Base-by-base conservation (phyloP, 53 echinoderm and acorn worm species). In the Apostichopus leukothele region DNA sequence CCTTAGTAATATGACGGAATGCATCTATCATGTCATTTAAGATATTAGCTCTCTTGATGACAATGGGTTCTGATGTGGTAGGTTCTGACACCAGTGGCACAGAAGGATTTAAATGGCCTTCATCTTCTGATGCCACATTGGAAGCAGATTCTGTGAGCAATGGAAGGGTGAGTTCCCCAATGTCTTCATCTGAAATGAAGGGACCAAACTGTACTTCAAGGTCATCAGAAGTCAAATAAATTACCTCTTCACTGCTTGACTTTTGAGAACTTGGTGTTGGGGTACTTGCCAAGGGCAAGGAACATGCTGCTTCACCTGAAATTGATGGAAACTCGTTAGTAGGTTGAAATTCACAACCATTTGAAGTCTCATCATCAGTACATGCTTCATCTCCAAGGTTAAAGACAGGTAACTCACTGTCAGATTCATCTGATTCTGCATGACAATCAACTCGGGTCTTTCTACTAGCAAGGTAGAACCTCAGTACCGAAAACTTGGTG, bases 21-120 rank as follows among this genome's bases (percentile, higher is more conserved):
- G 27, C 84, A 84, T 84, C 84, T 39, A 63, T 67, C 67, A 84
- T 84, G 67, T 84, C 84, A 61, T 84, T 60, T 63, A 84, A 26
- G 4, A 84, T 16, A 26, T 61, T 61, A 23, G 63, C 27, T 63
- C 84, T 61, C 39, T 63, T 61, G 66, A 84, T 67, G 19, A 67
- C 39, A 10, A 84, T 67, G 59, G 83, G 83, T 7, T 83, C 83
- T 59, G 19, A 55, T 83, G 26, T 60, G 83, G 5, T 13, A 16
- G 61, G 26, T 20, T 59, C 59, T 83, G 3, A 60, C 26, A 21
- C 23, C 23, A 23, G 23, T 23, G 23, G 23, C 23, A 23, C 23
- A 23, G 23, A 23, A 23, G 23, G 23, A 23, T 23, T 23, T 23
- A 23, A 23, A 23, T 23, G 23, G 23, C 23, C 23, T 23, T 23